Conservation (phyloP, 2,797 vertebrate genomes). For the Enteromius treurensis region DNA sequence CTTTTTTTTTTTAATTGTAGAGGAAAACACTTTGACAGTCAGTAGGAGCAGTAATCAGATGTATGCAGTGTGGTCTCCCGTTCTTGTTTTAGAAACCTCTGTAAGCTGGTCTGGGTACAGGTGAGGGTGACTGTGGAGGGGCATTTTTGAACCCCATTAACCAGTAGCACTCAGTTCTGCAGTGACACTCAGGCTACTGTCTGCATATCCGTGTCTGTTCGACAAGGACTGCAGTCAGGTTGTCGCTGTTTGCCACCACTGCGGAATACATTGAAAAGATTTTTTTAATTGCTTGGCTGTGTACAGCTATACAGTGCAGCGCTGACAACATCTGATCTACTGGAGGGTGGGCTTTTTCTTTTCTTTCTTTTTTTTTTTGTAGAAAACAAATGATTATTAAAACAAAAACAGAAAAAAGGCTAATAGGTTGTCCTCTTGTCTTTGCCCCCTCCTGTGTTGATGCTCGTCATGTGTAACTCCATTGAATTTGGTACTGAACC, state of each 20-base stretch:
- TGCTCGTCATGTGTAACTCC: constrained; percentile 99
- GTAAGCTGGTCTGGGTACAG: constrained; percentile 47
- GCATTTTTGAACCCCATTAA: constrained; percentile 40
- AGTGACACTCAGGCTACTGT: constrained; percentile 40
- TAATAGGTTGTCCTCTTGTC: constrained; percentile 63
- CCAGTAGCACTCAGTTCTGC: constrained; percentile 50
- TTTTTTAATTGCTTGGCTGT: constrained; percentile 48
- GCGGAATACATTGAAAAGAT: constrained; percentile 42
- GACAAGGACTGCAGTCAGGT: constrained; percentile 20
- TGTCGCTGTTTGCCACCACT: constrained; percentile 31
- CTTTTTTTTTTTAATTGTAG: constrained; percentile 79
- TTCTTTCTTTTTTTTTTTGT: constrained; percentile 53
- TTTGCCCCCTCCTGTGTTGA: constrained; percentile 72
- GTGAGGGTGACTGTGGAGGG: constrained; percentile 32
- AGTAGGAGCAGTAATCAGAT: constrained; percentile 60
- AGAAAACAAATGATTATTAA: constrained; percentile 61
- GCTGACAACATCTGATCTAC: constrained; percentile 52
- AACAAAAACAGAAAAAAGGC: constrained; percentile 61
- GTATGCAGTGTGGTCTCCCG: constrained; percentile 55
- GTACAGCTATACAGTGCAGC: constrained; percentile 49
- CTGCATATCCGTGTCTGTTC: constrained; percentile 41
- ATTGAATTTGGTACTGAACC: constrained; percentile 99
- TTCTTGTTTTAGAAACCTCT: constrained; percentile 53
- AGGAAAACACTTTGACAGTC: constrained; percentile 62
- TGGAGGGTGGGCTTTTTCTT: constrained; percentile 44